Base-by-base conservation (phyloP, 2,888 invertebrate genomes). In the Diachrysia chrysitis region DNA sequence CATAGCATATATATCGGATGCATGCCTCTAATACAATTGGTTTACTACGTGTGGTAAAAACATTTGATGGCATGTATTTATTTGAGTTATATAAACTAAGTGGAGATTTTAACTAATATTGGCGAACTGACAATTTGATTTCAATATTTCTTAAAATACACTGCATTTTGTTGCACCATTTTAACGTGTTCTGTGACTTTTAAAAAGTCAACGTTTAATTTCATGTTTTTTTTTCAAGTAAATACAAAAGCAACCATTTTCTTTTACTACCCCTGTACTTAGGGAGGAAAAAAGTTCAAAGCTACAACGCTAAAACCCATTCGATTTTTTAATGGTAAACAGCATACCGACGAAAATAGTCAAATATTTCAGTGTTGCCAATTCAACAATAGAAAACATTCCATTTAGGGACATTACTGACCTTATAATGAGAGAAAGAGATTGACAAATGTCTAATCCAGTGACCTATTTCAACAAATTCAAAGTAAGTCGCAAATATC, bases 71-170 rank as follows among this genome's bases (percentile, higher is more conserved):
- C 12, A 51, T 51, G 19, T 10, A 19, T 21, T 51, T 51, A 19
- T 10, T n/a, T 42, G 42, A 42, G 14, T 42, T 2, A n/a, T 42
- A n/a, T n/a, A 42, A n/a, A 42, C n/a, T 42, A 42, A 42, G 16
- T 7, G 7, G 29, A 29, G 16, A 37, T 14, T 37, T 5, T 16
- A 37, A 37, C 14, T 10, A 51, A 10, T 9, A 12, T 51, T 21
- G 10, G 19, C 12, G 48, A 51, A 51, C 48, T 51, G 48, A 51
- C 48, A 51, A 21, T 51, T 42, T 42, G 42, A n/a, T 42, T n/a
- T n/a, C 4, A 16, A 42, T 32, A 10, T 32, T 29, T 29, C 7
- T 29, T 10, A 10, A 0, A 32, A 32, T 10, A 32, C 0, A 10
- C 10, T 9, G 29, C 9, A 29, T 32, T 10, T 32, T 10, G 42